These are phyloP conservation scores for Drymonia ruficornis DNA, from an alignment of 2,888 invertebrate species.

Conservation along the genomic window DNA sequence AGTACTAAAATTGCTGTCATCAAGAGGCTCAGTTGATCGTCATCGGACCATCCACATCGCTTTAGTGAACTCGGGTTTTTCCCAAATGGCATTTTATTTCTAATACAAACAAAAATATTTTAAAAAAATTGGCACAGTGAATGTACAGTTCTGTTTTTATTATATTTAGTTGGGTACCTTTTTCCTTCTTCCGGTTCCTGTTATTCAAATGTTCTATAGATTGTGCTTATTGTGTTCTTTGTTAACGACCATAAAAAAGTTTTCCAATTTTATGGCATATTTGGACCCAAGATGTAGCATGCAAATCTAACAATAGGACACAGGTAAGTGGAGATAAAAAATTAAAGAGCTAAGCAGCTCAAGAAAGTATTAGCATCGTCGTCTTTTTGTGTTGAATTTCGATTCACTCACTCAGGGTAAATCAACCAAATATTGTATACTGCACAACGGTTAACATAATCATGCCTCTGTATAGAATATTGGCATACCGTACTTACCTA, in stretches of 20 bases:
- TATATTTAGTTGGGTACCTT: not conserved
- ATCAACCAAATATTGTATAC: no score
- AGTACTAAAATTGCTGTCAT: conserved; percentile 61
- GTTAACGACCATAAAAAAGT: not conserved
- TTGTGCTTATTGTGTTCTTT: conserved; percentile 14
- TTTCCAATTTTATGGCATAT: conserved; percentile 3
- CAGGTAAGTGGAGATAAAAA: not conserved
- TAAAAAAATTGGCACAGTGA: not conserved
- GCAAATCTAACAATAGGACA: not conserved
- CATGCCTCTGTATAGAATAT: no score
- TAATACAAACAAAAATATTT: not conserved
- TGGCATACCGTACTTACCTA: no score
- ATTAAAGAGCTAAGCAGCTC: no score
- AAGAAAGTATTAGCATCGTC: no score
- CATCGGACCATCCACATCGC: conserved; percentile 46
- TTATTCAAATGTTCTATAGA: conserved; percentile 5
- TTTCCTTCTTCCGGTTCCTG: conserved; percentile 1
- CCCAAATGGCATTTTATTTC: conserved; percentile 11
- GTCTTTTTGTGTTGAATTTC: no score
- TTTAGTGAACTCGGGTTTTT: conserved; percentile 20
- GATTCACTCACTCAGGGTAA: no score
- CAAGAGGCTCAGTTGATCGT: conserved; percentile 53
- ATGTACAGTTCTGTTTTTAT: not conserved
- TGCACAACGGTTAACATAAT: no score
- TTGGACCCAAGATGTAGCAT: not conserved